Conservation (phyloP, 2,797 vertebrate genomes). For the Cossypha dichroa region DNA sequence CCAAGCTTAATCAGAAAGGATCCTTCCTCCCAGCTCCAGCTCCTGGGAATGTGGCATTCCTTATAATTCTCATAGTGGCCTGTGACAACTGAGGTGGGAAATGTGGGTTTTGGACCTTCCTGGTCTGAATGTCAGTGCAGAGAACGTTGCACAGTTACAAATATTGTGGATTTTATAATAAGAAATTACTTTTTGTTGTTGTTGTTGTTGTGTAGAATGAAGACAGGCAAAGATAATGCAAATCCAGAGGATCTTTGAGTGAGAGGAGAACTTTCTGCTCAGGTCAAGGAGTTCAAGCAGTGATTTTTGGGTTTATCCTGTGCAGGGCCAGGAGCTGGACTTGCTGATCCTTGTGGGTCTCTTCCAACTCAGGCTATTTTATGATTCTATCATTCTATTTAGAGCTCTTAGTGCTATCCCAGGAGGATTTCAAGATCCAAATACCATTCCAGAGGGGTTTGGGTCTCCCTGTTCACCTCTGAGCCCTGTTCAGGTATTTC, state of each 20-base stretch:
- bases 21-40: neutral
- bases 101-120: neutral
- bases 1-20: neutral
- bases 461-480: neutral
- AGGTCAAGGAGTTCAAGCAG: too few relatives aligned
- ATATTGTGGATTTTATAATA: neutral
- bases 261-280: neutral
- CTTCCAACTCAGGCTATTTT: neutral
- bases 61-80: neutral
- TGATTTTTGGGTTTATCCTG: neutral
- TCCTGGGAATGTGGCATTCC: neutral
- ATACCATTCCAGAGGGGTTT: neutral
- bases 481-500: neutral
- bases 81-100: neutral
- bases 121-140: neutral
- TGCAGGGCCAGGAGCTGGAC: neutral
- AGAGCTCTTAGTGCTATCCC: too few relatives aligned
- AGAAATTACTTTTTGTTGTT: neutral
- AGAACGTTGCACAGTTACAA: neutral
- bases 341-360: neutral
- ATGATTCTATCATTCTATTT: neutral
- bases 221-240: accelerated
- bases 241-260: neutral
- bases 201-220: neutral
- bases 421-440: neutral